Evolutionary conservation across 2,113 vertebrate genomes (phyloP), one percentile per base, ranked within the genome.

Genomic region (Cervus canadensis): DNA sequence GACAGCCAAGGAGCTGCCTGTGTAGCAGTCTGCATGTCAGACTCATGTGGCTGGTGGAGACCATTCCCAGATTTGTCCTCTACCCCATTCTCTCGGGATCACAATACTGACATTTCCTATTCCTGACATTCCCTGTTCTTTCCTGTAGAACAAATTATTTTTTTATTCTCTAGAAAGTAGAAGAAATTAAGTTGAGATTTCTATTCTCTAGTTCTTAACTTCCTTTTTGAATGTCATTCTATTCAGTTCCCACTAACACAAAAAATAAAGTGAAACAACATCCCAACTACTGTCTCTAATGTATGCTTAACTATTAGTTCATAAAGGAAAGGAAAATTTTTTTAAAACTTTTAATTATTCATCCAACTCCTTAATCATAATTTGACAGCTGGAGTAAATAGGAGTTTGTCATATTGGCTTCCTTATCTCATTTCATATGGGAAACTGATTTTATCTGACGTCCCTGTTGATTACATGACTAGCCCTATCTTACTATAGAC

Each of bases 1-100:
- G 33, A n/a, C 0, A 43, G 11, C 26, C 50, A 1, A 6, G 19
- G 2, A 14, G 23, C 1, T 25, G 36, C 16, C 3, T 43, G 1
- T 7, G 2, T 3, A 76, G 25, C 1, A 5, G 10, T 60, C 36
- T 26, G 14, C 36, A 45, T 87, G 2, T 13, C 11, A 40, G 56
- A 76, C 5, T 40, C 71, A 6, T 5, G 3, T 45, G 48, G 7
- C 23, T 87, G 33, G 1, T 10, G 1, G 54, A 82, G 7, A 86
- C 2, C 9, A 3, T 43, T 84, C 26, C 25, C 5, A 78, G 7
- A 30, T 81, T 9, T 21, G 8, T 26, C 43, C 36, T 50, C 13
- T 26, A 10, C 7, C 2, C 8, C 3, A 45, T 40, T 85, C 21
- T 16, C 19, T 81, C 3, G 21, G 23, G 5, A 91, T 9, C 48